Evolutionary conservation across 1,140 invertebrate genomes (phyloP).

Genomic region (Pseudomyrmex sp.): DNA sequence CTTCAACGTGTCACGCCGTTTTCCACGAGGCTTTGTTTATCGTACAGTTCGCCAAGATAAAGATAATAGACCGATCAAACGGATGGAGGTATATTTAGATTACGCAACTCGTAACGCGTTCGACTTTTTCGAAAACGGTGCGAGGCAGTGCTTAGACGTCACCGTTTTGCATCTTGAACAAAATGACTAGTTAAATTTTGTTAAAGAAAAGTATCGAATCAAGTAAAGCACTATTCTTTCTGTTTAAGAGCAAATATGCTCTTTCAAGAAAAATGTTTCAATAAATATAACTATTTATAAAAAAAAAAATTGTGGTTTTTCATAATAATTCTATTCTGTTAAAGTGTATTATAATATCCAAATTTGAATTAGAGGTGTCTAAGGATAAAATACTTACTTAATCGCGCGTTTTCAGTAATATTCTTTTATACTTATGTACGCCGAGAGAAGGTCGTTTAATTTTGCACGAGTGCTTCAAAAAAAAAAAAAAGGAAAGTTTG

Average conservation of each 20-base stretch:
- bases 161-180: not conserved
- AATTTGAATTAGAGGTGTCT: slow-evolving; percentile 45
- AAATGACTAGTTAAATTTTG: not conserved
- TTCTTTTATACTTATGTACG: slow-evolving; percentile 47
- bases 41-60: slow-evolving; percentile 51
- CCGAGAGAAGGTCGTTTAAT: slow-evolving; percentile 59
- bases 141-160: not conserved
- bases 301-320: not conserved
- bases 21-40: slow-evolving; percentile 66
- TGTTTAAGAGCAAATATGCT: not conserved
- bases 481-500: slow-evolving; percentile 55
- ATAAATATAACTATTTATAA: not conserved
- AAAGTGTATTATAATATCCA: not conserved
- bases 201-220: not conserved
- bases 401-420: slow-evolving; percentile 44
- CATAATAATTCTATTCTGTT: slow-evolving; percentile 21
- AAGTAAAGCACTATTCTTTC: not conserved
- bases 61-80: slow-evolving; percentile 67
- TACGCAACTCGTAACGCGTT: slow-evolving; percentile 60
- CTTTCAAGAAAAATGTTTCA: not conserved
- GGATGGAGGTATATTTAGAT: slow-evolving; percentile 65
- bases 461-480: slow-evolving; percentile 60
- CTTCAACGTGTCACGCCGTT: not conserved
- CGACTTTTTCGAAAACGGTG: slow-evolving; percentile 56
- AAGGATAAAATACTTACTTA: slow-evolving; percentile 42